Evolutionary conservation across 2,888 invertebrate genomes (phyloP).

Genomic region (Caenorhabditis sp.): DNA sequence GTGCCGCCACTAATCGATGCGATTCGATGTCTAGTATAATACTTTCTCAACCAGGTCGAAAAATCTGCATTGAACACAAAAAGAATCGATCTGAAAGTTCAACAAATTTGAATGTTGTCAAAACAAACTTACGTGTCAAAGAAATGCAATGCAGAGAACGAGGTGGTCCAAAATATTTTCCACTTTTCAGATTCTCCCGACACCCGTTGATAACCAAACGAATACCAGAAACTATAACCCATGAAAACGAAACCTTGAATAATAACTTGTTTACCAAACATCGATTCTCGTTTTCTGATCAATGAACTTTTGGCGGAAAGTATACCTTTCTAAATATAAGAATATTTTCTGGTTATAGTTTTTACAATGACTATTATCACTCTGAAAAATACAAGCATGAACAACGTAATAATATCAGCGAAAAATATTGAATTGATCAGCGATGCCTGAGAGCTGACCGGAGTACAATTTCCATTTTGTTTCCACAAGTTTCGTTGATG

Average conservation of each 20-base stretch:
- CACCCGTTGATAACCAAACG: slow-evolving; percentile 8
- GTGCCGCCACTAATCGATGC: background rate
- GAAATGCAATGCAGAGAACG: slow-evolving; percentile 16
- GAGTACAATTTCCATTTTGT: background rate
- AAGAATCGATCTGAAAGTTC: background rate
- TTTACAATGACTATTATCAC: slow-evolving; percentile 2
- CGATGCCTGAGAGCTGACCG: background rate
- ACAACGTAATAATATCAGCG: slow-evolving; percentile 9
- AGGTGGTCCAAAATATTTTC: slow-evolving; percentile 22
- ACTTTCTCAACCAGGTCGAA: background rate
- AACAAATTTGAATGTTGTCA: background rate
- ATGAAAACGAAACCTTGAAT: slow-evolving; percentile 21
- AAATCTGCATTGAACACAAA: background rate
- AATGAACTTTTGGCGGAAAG: background rate
- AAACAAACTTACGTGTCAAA: slow-evolving; percentile 24
- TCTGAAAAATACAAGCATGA: background rate
- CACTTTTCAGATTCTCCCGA: slow-evolving; percentile 12
- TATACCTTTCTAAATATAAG: slow-evolving; percentile 9
- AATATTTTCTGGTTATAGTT: no score
- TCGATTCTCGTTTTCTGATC: slow-evolving; percentile 10
- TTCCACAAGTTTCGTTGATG: background rate
- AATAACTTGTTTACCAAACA: slow-evolving; percentile 15
- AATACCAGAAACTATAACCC: slow-evolving; percentile 14
- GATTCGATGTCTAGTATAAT: background rate
- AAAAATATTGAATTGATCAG: slow-evolving; percentile 3